Evolutionary conservation across 2,113 vertebrate genomes (phyloP).

Genomic region (Perca fluviatilis): DNA sequence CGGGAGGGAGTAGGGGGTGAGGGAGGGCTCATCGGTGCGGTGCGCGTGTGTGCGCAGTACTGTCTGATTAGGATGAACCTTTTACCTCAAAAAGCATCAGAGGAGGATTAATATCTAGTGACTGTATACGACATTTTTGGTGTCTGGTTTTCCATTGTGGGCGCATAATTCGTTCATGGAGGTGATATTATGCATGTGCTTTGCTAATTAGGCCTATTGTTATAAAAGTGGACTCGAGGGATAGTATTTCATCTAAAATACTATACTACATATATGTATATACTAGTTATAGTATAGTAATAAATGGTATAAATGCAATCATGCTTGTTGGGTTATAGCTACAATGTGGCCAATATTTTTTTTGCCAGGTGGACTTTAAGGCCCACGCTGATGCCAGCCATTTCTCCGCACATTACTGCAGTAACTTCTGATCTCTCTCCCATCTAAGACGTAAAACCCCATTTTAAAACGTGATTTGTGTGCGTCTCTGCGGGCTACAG

Average conservation of each 20-base stretch:
- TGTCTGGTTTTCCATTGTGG: not conserved
- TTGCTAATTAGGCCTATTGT: not conserved
- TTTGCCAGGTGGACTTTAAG: not conserved
- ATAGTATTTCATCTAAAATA: not conserved
- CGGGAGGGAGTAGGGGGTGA: conserved; percentile 14
- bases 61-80: conserved; percentile 63
- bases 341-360: not conserved
- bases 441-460: not conserved
- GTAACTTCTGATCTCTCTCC: conserved; percentile 35
- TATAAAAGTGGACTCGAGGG: not conserved
- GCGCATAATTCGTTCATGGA: not conserved
- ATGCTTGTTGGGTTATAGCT: conserved; percentile 13
- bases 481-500: conserved; percentile 23
- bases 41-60: conserved; percentile 19
- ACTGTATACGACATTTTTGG: not conserved
- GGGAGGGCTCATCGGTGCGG: conserved; percentile 1
- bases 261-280: too few species aligned
- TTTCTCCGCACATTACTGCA: conserved; percentile 10
- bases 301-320: too few species aligned
- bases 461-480: conserved; percentile 31
- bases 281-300: too few species aligned
- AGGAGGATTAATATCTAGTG: not conserved
- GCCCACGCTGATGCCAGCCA: conserved; percentile 1
- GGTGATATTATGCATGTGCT: not conserved
- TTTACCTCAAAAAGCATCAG: conserved; percentile 27